Evolutionary conservation across 2,888 invertebrate genomes (phyloP), one percentile per base, ranked within the genome.

Genomic region (Perithous albicinctus): DNA sequence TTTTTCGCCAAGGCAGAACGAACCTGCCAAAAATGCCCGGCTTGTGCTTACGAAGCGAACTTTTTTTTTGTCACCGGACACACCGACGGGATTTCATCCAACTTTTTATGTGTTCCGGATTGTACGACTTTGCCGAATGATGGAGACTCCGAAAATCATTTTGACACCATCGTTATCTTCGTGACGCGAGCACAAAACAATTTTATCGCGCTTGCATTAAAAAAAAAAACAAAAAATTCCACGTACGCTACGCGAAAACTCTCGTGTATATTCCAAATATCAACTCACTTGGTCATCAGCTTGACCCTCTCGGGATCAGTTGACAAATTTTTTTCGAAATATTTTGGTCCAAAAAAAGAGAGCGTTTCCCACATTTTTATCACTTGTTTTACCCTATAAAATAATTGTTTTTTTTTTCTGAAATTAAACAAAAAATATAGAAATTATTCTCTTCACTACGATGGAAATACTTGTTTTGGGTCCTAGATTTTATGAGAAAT

Each of bases 201-300:
- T 64, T 74, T 74, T 41, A n/a, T 54, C 63, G 74, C 74, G 74
- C 74, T 74, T 74, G 51, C 35, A 74, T 64, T 51, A 8, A 48
- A 46, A 66, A 46, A 10, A 48, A 66, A 32, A 29, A 46, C 10
- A 51, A 43, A 75, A 32, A 26, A 63, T 54, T 63, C 35, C 38
- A 15, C 48, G 23, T 32, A 41, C 48, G 18, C 48, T 26, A 10
- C 32, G 67, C 43, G 61, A 67, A 26, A 69, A 67, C 12, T 74
- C 73, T 43, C 26, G 46, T 32, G n/a, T n/a, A n/a, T n/a, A n/a
- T n/a, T n/a, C n/a, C n/a, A n/a, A n/a, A n/a, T n/a, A n/a, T n/a
- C n/a, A n/a, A n/a, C n/a, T n/a, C n/a, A n/a, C n/a, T n/a, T n/a
- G n/a, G n/a, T n/a, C n/a, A n/a, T n/a, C n/a, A n/a, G n/a, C n/a